These are phyloP conservation scores for Drosophila lacertosa DNA, from an alignment of 1,140 invertebrate genomes.

Conservation along the genomic window DNA sequence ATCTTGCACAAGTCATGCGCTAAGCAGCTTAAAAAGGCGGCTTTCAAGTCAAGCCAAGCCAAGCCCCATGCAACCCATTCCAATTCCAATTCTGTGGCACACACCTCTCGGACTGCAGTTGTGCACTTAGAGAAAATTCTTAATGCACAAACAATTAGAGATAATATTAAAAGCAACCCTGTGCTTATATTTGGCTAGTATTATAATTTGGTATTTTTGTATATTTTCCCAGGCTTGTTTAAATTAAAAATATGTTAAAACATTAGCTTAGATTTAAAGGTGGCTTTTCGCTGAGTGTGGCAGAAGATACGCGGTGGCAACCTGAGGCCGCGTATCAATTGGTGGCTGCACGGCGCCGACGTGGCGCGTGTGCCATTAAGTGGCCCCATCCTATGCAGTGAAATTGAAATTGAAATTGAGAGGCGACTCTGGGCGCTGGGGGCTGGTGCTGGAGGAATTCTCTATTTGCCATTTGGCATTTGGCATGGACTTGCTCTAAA, in stretches of 20 bases:
- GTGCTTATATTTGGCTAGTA: too few relatives aligned
- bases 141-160: too few relatives aligned
- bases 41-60: conserved; percentile 3
- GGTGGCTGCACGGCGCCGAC: conserved; percentile 47
- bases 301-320: conserved; percentile 36
- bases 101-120: background rate
- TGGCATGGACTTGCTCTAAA: conserved; percentile 54
- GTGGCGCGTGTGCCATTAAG: conserved; percentile 74
- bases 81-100: conserved; percentile 19
- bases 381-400: conserved; percentile 67
- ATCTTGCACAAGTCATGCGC: conserved; percentile 34
- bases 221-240: too few relatives aligned
- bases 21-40: conserved; percentile 20
- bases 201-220: too few relatives aligned
- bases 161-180: too few relatives aligned
- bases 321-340: conserved; percentile 77
- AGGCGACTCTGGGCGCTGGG: conserved; percentile 9
- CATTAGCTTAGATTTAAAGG: too few relatives aligned
- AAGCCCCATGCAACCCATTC: conserved; percentile 37
- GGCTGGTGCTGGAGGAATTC: background rate
- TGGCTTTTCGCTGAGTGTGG: too few relatives aligned
- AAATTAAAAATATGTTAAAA: too few relatives aligned
- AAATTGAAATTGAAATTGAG: conserved; percentile 34
- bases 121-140: too few relatives aligned
- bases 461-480: too few relatives aligned